Conservation (phyloP, 2,888 invertebrate genomes). For the Bedellia somnulentella region DNA sequence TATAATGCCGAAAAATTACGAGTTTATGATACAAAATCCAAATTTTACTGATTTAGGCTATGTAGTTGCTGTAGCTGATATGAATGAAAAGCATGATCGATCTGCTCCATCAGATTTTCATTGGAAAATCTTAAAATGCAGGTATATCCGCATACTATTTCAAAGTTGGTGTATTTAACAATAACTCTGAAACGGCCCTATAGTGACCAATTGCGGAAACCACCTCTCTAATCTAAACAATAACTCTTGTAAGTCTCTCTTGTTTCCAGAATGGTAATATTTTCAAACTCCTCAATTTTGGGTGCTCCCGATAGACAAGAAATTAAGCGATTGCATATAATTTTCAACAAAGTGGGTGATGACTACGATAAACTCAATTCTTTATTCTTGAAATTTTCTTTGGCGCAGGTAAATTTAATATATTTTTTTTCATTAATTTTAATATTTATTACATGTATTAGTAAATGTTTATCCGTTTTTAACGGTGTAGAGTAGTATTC, state of each 20-base stretch:
- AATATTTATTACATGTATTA: constrained; percentile 1
- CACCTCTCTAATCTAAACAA: no score
- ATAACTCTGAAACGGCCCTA: no score
- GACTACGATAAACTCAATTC: constrained; percentile 36
- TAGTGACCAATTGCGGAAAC: no score
- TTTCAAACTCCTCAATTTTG: constrained; percentile 38
- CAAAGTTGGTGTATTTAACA: no score
- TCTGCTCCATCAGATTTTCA: constrained; percentile 47
- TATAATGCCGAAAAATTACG: no score
- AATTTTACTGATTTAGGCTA: constrained; percentile 27
- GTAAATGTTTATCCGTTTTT: constrained; percentile 3
- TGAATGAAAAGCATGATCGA: constrained; percentile 43
- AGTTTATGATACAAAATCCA: constrained; percentile 38
- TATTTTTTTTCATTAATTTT: no score
- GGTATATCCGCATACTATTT: constrained; percentile 16
- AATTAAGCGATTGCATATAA: constrained; percentile 33
- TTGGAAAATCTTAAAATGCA: constrained; percentile 52
- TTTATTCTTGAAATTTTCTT: constrained; percentile 35
- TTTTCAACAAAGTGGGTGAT: constrained; percentile 33
- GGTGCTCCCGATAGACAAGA: constrained; percentile 41
- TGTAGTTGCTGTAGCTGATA: constrained; percentile 30
- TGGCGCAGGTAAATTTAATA: constrained; percentile 35
- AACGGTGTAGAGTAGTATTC: not conserved
- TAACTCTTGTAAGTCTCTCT: no score
- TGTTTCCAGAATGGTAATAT: constrained; percentile 47